Evolutionary conservation across 2,113 vertebrate species (phyloP), one percentile per base, ranked within the genome.

Genomic region (Penelope pileata): DNA sequence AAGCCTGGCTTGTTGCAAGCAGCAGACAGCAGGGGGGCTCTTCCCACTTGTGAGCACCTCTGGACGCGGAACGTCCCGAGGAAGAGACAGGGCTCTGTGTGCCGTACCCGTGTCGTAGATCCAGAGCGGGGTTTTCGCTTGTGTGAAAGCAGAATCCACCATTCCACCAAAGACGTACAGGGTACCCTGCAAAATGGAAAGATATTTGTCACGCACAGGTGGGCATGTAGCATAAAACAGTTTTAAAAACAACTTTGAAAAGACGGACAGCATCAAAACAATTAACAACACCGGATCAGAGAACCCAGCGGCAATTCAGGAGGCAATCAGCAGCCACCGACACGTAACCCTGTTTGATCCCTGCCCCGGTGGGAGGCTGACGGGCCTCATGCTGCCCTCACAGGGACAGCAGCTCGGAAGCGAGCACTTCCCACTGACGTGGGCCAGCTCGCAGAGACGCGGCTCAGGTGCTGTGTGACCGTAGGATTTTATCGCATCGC

Each of bases 131-230:
- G 88, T 97, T 95, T 94, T 98, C 60, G 84, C 84, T 70, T 91
- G 83, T 2, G 97, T 98, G 93, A 98, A 99, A 29, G 97, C 97
- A 66, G 98, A 98, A 93, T 99, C 98, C 97, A 98, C 79, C 98
- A 98, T 96, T 24, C 98, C 98, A 78, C 98, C 98, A 86, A 99
- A 98, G 91, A 99, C 94, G 29, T 97, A 99, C 27, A 99, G 95
- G 59, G 97, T 94, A 22, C 96, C 98, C 98, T 99, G 96, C 6
- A 7, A 94, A 94, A 94, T 32, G 27, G 48, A 96, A 42, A 54
- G 59, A 22, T 82, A 70, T 47, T 34, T 80, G 11, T 89, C 58
- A 75, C 13, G 45, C 29, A 50, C 17, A 80, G 9, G 29, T 21
- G 70, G 29, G 29, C 27, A 58, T 5, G 21, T 1, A 81, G 38